A percentile compares a stretch with the other conserved stretches of the same genome.
phyloP scores from a whole-genome alignment of 2,888 invertebrate species.

The Entomobrya multifasciata region DNA sequence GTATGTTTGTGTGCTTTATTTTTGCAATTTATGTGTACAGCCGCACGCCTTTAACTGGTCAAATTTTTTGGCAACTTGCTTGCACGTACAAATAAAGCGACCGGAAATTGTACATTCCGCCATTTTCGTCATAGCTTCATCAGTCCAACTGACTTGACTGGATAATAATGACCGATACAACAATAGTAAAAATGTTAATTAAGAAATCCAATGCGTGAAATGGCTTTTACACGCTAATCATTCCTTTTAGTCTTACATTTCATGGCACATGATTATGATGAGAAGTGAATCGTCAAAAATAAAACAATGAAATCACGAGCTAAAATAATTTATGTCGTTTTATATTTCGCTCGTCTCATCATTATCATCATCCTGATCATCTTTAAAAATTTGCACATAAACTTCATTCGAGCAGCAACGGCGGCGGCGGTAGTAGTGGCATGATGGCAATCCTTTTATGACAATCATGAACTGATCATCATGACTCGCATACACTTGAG shows the following conservation, averaged over 20 bases:
- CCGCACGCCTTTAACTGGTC: no score
- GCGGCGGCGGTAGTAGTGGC: neutral
- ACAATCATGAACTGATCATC: neutral
- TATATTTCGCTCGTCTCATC: no score
- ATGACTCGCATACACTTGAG: neutral
- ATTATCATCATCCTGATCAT: no score
- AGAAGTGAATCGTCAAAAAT: conserved; percentile 19
- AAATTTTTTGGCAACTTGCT: no score
- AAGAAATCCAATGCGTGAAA: conserved; percentile 19
- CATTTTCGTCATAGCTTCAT: no score
- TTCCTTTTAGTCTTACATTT: no score
- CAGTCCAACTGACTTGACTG: neutral
- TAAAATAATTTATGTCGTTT: conserved; percentile 26
- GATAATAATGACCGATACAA: neutral
- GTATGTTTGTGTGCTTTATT: neutral
- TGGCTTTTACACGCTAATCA: neutral
- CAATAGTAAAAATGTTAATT: conserved; percentile 13
- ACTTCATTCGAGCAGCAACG: neutral
- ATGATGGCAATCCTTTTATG: neutral
- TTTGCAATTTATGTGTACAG: no score
- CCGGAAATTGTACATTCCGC: no score
- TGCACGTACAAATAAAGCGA: no score
- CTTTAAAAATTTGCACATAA: no score
- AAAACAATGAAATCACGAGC: conserved; percentile 38
- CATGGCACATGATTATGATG: neutral